Base-by-base conservation (phyloP, 2,113 vertebrate species). In the Coracopsis vasa region DNA sequence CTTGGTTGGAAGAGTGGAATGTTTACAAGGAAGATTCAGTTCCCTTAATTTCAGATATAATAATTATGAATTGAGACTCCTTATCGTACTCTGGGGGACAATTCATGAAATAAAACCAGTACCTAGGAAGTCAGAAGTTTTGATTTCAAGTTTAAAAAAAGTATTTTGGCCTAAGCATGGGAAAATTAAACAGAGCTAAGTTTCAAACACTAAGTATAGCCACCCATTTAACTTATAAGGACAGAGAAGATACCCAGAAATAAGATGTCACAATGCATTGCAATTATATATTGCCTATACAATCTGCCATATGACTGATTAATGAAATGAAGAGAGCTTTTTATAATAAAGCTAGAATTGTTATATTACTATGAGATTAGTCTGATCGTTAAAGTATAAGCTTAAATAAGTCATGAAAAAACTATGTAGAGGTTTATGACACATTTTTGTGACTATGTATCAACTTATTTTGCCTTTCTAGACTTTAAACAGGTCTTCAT, bases 1-100 rank as follows among this genome's bases (percentile, higher is more conserved):
- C 44, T 74, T 41, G 11, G 2, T 10, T 14, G 2, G 1, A 11
- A 66, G 53, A 6, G 4, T 3, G 4, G 14, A 5, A 35, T 84
- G 4, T 60, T 91, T 60, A 60, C 33, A 71, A 53, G 42, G 28
- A 87, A 77, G 16, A 45, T 39, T 62, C 14, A 74, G 6, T 79
- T 74, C 7, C 86, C 31, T 66, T 56, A 29, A 62, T 39, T 83
- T 77, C 65, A 75, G 51, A 81, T 29, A 64, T 77, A 24, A 28
- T 58, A 44, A 31, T 39, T 86, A 88, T 69, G 35, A 60, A 28
- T 39, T 48, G 25, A 80, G 17, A 48, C 13, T n/a, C 13, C 44
- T 78, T 17, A 67, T 74, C 31, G 53, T 62, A 25, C 19, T 85
- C 31, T 50, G 28, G 20, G 37, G 13, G 33, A 67, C 29, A 48